Base-by-base conservation (phyloP, 2,797 vertebrate genomes). In the Thripadectes ignobilis region DNA sequence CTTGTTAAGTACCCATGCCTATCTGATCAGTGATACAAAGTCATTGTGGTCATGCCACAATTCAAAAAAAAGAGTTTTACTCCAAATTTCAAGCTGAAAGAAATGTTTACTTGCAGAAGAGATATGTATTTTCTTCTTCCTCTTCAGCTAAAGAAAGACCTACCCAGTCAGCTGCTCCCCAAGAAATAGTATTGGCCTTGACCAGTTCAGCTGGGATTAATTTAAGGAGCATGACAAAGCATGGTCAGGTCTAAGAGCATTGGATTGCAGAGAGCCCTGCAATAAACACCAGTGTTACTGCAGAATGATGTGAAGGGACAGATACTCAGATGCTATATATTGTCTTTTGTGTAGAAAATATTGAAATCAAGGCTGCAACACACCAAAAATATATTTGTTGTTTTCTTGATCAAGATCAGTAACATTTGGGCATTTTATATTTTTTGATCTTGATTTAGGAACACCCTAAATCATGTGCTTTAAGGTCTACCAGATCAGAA, bases 121-220 rank as follows among this genome's bases (percentile, higher is more conserved):
- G 21, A 55, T 29, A 3, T 5, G 1, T 14, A 7, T 41, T 41
- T 49, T 87, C 36, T 54, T 63, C 27, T 13, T 85, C 17, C 52
- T 93, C 34, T 54, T 61, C 65, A 54, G 34, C 27, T 67, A 30
- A 78, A 80, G 15, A 55, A 48, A 57, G 9, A 21, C 10, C 51
- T 16, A 23, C 12, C 29, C 15, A 34, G 18, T 29, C 30, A 79
- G 39, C 51, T 58, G 1, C 36, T 66, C 90, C 72, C 34, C 45
- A 67, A 81, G 58, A 75, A 89, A 61, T 9, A 74, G 24, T 48
- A 49, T 16, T 66, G 30, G 46, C 49, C 88, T 68, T 77, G 39
- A 67, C 27, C 24, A 62, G 34, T 54, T 83, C 66, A 85, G 45
- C 89, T 89, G 92, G 74, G 68, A 67, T 76, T 65, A 80, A 71